Evolutionary conservation across 2,797 vertebrate species (phyloP).

Genomic region (Spinus olivaceus): DNA sequence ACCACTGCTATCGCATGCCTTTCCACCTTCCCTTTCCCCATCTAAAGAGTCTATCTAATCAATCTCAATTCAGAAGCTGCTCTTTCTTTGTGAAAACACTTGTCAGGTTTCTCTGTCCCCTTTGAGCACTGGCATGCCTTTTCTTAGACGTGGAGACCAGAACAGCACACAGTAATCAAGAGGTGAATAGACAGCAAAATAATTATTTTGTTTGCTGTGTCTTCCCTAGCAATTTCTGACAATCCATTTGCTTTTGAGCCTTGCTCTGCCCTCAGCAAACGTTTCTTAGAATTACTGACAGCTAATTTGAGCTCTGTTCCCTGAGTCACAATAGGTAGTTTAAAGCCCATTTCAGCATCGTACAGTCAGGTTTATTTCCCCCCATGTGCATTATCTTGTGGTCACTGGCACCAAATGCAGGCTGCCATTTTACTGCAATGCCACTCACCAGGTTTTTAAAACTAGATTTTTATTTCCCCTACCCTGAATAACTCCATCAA

Average conservation of each 20-base stretch:
- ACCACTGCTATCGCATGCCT: not conserved
- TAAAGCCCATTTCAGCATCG: not conserved
- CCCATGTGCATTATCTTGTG: not conserved
- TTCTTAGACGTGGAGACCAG: not conserved
- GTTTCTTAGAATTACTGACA: conserved; percentile 28
- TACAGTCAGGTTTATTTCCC: not conserved
- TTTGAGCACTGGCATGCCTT: not conserved
- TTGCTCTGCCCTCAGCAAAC: not conserved
- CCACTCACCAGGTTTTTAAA: not conserved
- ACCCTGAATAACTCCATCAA: not conserved
- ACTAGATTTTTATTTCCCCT: not conserved
- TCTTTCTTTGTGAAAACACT: conserved; percentile 18
- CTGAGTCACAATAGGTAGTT: not conserved
- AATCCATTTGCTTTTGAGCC: not conserved
- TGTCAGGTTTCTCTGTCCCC: conserved; percentile 7
- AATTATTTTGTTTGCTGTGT: conserved; percentile 16
- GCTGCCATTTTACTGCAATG: not conserved
- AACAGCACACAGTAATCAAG: not conserved
- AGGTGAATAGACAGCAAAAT: conserved; percentile 20
- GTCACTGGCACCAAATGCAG: not conserved
- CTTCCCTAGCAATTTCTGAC: conserved; percentile 21
- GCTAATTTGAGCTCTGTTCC: not conserved
- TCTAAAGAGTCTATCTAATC: conserved; percentile 47
- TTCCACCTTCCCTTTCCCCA: not conserved
- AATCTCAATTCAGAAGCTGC: conserved; percentile 18